Conservation (phyloP, 2,888 invertebrate species). For the Volucella inanis region DNA sequence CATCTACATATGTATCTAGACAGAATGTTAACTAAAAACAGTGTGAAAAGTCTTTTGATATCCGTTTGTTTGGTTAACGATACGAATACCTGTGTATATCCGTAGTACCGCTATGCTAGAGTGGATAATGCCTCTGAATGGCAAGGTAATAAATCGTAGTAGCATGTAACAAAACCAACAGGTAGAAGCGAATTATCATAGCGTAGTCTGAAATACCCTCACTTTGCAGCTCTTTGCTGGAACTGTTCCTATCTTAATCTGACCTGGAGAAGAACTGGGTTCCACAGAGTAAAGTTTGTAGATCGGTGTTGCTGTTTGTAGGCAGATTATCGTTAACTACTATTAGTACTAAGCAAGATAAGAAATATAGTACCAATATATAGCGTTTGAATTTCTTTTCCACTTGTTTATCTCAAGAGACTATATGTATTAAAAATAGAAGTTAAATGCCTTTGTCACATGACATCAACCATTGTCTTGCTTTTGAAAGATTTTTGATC, state of each 20-base stretch:
- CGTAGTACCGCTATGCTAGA: slow-evolving; percentile 40
- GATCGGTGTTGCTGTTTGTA: too few relatives aligned
- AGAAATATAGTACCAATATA: too few relatives aligned
- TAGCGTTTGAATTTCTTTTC: too few relatives aligned
- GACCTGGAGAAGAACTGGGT: slow-evolving; percentile 7
- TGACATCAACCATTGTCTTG: too few relatives aligned
- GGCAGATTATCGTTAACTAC: too few relatives aligned
- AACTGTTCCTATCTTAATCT: not conserved
- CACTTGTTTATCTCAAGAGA: too few relatives aligned
- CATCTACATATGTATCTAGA: slow-evolving; percentile 1
- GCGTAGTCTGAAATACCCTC: slow-evolving; percentile 1
- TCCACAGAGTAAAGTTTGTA: not conserved
- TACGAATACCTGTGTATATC: not conserved
- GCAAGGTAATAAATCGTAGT: slow-evolving; percentile 30
- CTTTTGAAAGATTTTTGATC: too few relatives aligned
- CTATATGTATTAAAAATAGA: too few relatives aligned
- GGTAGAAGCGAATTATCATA: slow-evolving; percentile 4
- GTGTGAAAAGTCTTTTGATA: slow-evolving; percentile 49
- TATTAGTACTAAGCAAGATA: too few relatives aligned
- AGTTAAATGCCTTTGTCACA: too few relatives aligned
- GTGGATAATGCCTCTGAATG: slow-evolving; percentile 36
- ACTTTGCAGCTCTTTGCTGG: too few relatives aligned
- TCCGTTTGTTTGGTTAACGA: not conserved
- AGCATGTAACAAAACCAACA: slow-evolving; percentile 21
- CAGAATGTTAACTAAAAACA: not conserved